Base-by-base conservation (phyloP, 2,113 vertebrate species). In the Dicrurus megarhynchus region DNA sequence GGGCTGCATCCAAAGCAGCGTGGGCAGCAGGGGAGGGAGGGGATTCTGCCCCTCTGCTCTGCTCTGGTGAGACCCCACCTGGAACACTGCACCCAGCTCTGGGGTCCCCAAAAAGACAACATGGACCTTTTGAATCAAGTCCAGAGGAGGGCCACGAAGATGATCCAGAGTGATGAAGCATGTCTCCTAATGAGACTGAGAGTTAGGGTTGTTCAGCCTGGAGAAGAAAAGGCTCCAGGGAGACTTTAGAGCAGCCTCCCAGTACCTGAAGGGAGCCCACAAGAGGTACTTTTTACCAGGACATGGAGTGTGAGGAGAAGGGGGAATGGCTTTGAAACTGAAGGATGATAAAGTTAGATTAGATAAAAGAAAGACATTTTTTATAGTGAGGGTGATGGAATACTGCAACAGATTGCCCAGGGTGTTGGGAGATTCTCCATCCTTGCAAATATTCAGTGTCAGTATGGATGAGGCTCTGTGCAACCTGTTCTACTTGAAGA, bases 141-240 rank as follows among this genome's bases (percentile, higher is more conserved):
- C 26, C 26, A 57, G 42, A 49, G 21, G 11, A 71, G 11, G 28
- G 5, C 26, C 32, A 15, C 0, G 0, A 56, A 42, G 57, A 35
- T 71, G 17, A 73, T 73, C 9, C 12, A 17, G 18, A 64, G 21
- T 14, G 24, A 30, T 42, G 32, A 32, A 88, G 17, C 9, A 18
- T 6, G 2, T 80, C 35, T 64, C 6, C 13, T 49, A 16, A 42
- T 55, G 33, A 50, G 35, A 50, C 57, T 42, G n/a, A 70, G 42
- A 35, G 4, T 11, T 79, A n/a, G 30, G 10, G 19, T 16, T 47
- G 42, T 56, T 80, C 21, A 71, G 14, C 17, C 20, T 71, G 67
- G 26, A 35, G 35, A 64, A 64, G 16, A 64, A 47, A 42, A 56
- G 14, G 14, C 26, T 35, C 17, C 1, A 1, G 21, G 7, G 35